Evolutionary conservation across 2,797 vertebrate genomes (phyloP), one percentile per base, ranked within the genome.

Genomic region (Phaenicophaeus curvirostris): DNA sequence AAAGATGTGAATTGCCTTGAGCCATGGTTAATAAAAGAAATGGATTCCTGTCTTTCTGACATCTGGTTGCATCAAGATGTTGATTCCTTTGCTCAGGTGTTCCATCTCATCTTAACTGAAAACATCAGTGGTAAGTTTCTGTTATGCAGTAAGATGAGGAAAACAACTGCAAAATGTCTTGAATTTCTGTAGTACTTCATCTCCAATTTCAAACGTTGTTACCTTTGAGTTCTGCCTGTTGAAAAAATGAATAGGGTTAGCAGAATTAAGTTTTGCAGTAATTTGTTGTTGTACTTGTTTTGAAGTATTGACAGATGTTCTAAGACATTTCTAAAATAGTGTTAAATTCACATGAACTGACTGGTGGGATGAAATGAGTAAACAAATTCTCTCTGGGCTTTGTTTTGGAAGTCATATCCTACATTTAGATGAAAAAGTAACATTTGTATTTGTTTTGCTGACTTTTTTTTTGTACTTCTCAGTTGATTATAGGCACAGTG

Each of bases 401-500:
- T 6, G 20, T 92, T 85, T 92, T 84, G 42, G 6, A 82, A 59
- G 16, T 78, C 8, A 2, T n/a, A 10, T 75, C 21, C 18, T 31
- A 11, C 7, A 9, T 75, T 46, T 74, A 79, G 11, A 37, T 75
- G 42, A 17, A 84, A 77, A 85, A 51, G 28, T 31, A 54, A 25
- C 3, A 0, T 48, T 61, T 54, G 35, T 86, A 3, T 54, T 75
- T 20, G n/a, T 31, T 93, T 87, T 77, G 27, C 53, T 90, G 13
- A 23, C 13, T 39, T 72, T 46, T 39, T 53, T 77, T 91, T 69
- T 55, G 35, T 81, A 67, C 48, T 48, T 94, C 73, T 88, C 87
- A 99, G 99, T 99, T 97, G 99, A 99, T 96, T 99, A 99, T 87
- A 98, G 97, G 50, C 99, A 99, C 97, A 99, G 98, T 81, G 98